Percentiles rank a stretch among this genome's conserved stretches.
Evolutionary conservation across 2,113 vertebrate genomes (phyloP).

Genomic region (Xiphorhynchus elegans): DNA sequence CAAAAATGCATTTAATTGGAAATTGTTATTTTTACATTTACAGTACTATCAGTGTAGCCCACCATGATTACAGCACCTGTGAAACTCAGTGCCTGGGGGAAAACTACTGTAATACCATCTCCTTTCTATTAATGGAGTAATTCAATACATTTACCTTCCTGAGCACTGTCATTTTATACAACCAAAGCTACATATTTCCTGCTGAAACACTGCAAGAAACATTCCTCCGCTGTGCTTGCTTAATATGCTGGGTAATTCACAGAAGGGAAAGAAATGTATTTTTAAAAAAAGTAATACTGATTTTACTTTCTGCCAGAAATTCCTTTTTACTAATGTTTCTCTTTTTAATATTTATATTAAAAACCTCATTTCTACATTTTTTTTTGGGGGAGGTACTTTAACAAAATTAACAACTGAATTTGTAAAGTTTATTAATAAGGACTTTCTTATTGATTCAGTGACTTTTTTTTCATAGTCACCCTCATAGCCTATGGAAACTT

Average conservation of each 20-base stretch:
- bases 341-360: not conserved
- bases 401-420: not conserved
- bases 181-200: not conserved
- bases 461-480: not conserved
- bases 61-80: conserved; percentile 34
- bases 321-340: not conserved
- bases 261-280: not conserved
- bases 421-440: not conserved
- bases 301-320: not conserved
- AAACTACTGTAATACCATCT: not conserved
- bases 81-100: conserved; percentile 12
- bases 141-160: conserved; percentile 22
- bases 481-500: not conserved
- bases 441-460: not conserved
- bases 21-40: conserved; percentile 43
- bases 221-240: not conserved
- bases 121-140: conserved; percentile 36
- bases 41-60: conserved; percentile 33
- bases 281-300: not conserved
- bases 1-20: conserved; percentile 59
- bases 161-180: not conserved
- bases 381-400: not conserved
- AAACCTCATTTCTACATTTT: not conserved
- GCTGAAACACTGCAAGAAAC: not conserved
- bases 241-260: not conserved